Conservation (phyloP, 2,888 invertebrate species). For the Oscheius sp. region DNA sequence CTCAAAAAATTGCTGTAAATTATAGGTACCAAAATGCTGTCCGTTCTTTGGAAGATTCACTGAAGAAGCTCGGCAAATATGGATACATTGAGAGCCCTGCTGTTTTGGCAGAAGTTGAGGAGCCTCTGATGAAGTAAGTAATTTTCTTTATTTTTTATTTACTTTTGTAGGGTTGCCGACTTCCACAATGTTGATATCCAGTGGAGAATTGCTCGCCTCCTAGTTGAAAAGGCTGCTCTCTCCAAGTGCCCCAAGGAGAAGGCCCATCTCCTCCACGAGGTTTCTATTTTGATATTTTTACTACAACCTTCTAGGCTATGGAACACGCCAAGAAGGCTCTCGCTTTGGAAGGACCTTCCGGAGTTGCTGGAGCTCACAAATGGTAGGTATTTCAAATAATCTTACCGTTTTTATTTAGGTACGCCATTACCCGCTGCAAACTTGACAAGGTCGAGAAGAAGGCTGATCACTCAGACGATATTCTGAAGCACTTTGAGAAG, state of each 20-base stretch:
- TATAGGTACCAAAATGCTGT: constrained; percentile 59
- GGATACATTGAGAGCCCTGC: constrained; percentile 55
- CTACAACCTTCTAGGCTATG: constrained; percentile 44
- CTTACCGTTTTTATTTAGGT: constrained; percentile 33
- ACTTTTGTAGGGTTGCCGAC: constrained; percentile 50
- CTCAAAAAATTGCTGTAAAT: constrained; percentile 2
- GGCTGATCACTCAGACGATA: constrained; percentile 43
- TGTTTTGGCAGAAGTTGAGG: constrained; percentile 53
- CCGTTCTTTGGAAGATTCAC: constrained; percentile 50
- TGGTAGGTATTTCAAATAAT: constrained; percentile 45
- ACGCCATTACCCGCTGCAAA: constrained; percentile 50
- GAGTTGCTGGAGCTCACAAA: constrained; percentile 65
- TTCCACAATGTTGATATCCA: constrained; percentile 61
- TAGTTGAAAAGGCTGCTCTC: constrained; percentile 60
- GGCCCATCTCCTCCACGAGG: constrained; percentile 52
- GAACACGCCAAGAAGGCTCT: constrained; percentile 59
- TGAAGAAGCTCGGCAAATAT: constrained; percentile 58
- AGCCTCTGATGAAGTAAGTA: constrained; percentile 42
- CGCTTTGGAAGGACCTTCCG: constrained; percentile 54
- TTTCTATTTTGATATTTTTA: constrained; percentile 6
- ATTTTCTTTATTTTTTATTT: background rate
- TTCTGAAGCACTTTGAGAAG: constrained; percentile 59
- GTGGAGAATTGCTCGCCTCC: constrained; percentile 62
- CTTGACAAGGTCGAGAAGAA: constrained; percentile 53
- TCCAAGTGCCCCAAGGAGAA: constrained; percentile 46